A percentile compares a stretch with the other conserved stretches of the same genome.
Conservation (phyloP, 2,888 invertebrate species). For the Galeruca laticollis region DNA sequence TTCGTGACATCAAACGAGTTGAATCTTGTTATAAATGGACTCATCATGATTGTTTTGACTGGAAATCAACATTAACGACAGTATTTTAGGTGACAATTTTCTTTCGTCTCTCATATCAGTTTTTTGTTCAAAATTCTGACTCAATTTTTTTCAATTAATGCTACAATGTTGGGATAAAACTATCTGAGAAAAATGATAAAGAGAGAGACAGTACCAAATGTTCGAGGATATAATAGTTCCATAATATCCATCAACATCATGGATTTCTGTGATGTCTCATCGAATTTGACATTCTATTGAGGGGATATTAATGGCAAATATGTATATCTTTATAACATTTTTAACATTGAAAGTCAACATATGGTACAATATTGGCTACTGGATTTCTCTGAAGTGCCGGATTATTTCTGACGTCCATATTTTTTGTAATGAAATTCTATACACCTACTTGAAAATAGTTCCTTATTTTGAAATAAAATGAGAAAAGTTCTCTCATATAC, state of each 20-base stretch:
- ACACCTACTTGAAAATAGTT: constrained; percentile 21
- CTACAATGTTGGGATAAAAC: too few species aligned
- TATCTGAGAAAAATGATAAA: too few species aligned
- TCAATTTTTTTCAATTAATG: background rate
- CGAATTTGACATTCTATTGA: too few species aligned
- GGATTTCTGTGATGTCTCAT: too few species aligned
- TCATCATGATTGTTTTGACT: background rate
- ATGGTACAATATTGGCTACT: constrained; percentile 13
- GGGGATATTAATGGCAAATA: too few species aligned
- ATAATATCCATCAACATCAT: too few species aligned
- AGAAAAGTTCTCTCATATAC: constrained; percentile 26
- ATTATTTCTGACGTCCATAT: background rate
- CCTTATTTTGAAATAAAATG: constrained; percentile 17
- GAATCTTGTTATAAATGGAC: background rate
- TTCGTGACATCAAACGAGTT: constrained; percentile 7
- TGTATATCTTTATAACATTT: background rate
- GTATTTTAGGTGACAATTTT: background rate
- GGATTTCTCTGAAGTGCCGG: background rate
- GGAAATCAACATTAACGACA: constrained; percentile 38
- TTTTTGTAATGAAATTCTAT: constrained; percentile 25
- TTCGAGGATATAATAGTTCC: too few species aligned
- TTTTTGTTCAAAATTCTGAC: background rate
- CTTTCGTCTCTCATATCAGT: background rate
- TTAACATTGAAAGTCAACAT: background rate
- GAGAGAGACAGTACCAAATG: too few species aligned